phyloP scores from a whole-genome alignment of 2,888 invertebrate species.

The Panopea generosa region DNA sequence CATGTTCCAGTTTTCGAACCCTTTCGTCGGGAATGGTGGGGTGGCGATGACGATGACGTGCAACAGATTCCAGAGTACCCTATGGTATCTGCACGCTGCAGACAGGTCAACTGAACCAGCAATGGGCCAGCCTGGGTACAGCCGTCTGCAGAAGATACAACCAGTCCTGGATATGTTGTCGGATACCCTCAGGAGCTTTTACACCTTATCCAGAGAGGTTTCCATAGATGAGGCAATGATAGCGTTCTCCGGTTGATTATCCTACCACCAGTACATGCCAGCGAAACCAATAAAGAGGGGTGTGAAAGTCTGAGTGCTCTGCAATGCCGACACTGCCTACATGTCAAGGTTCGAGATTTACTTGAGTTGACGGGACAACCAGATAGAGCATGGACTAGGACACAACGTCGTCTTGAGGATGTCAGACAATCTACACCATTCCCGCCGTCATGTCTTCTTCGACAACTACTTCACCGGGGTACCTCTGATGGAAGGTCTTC shows the following conservation, averaged over 20 bases:
- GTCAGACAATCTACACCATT: conserved; percentile 18
- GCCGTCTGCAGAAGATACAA: too few species aligned
- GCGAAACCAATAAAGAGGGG: too few species aligned
- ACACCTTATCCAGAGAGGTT: too few species aligned
- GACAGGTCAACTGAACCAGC: conserved; percentile 21
- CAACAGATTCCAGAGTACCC: conserved; percentile 34
- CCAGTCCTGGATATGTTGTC: too few species aligned
- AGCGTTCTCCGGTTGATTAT: too few species aligned
- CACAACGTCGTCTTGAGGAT: conserved; percentile 33
- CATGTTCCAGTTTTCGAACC: not conserved
- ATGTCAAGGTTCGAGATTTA: conserved; percentile 27
- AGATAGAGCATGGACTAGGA: conserved; percentile 28
- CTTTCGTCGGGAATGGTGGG: conserved; percentile 16
- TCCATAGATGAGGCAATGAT: too few species aligned
- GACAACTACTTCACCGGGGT: too few species aligned
- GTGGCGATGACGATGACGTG: conserved; percentile 24
- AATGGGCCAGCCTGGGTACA: too few species aligned
- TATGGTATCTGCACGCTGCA: conserved; percentile 37
- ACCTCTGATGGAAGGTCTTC: too few species aligned
- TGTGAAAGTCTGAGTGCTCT: conserved; percentile 10
- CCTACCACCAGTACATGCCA: too few species aligned
- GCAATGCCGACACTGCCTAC: conserved; percentile 21
- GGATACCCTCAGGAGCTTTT: not conserved
- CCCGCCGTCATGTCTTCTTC: too few species aligned
- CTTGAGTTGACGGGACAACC: conserved; percentile 13